Base-by-base conservation (phyloP, 1,140 invertebrate genomes). In the Magallana ariakensis region DNA sequence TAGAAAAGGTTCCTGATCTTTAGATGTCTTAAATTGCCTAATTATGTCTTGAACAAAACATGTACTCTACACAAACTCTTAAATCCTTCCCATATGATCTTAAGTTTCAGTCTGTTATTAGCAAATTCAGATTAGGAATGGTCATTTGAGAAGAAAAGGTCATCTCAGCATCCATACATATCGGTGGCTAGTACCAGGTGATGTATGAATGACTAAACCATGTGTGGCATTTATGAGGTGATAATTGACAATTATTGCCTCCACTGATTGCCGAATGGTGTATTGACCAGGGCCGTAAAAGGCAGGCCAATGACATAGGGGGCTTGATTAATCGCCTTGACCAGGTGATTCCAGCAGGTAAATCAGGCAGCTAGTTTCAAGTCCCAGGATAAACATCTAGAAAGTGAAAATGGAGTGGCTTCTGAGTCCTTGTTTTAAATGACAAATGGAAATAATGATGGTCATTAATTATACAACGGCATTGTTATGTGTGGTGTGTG, bases 171-270 rank as follows among this genome's bases (percentile, higher is more conserved):
- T 46, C 33, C 5, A 5, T 46, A 46, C 33, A 46, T 46, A 46
- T 46, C 33, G 5, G 33, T 46, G 33, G 33, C 33, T 46, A 70
- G 62, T 70, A 10, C 19, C 62, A 70, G 5, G 8, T 70, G 62
- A 70, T 70, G 62, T 19, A 26, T 26, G 11, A 19, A n/a, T 70
- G 62, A 70, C 22, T 70, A 70, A 70, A 22, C 62, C 11, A 22
- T 26, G 62, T 22, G 8, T 19, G 26, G 62, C 19, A 33, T 70
- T 70, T 26, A 70, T 70, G 62, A 22, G 26, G 62, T 19, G 62
- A 70, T 70, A 70, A 70, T 70, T 70, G 62, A 70, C 62, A 70
- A 70, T 70, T 70, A 70, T 70, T 70, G 19, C 62, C 26, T 19
- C 11, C 19, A 70, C 62, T 70, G 62, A 70, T 70, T 70, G 62